phyloP scores from a whole-genome alignment of 2,797 vertebrate genomes.

The Pteropus rufus region DNA sequence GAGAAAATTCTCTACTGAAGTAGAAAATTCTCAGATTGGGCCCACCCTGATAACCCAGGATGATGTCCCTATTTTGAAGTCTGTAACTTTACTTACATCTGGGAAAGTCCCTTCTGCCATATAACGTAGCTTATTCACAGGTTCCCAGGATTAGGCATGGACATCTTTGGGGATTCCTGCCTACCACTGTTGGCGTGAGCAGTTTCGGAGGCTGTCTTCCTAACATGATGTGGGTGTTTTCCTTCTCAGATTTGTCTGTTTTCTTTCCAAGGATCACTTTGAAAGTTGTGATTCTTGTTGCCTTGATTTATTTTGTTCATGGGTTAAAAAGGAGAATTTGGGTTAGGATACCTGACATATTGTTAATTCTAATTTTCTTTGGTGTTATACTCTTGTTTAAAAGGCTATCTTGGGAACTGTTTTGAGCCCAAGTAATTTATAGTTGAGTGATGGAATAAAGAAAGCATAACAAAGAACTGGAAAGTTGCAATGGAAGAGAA shows the following conservation, averaged over 20 bases:
- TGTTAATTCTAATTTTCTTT: neutral
- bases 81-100: neutral
- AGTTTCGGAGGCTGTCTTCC: neutral
- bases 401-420: neutral
- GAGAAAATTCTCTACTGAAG: neutral
- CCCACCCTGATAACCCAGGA: neutral
- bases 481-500: neutral
- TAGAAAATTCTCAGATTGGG: neutral
- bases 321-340: neutral
- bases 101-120: neutral
- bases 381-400: neutral
- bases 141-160: neutral
- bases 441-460: neutral
- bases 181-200: neutral
- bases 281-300: neutral
- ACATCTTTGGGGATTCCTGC: neutral
- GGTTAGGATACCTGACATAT: neutral
- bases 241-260: neutral
- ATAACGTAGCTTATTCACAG: neutral
- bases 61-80: neutral
- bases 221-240: neutral
- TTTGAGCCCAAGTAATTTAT: neutral
- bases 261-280: neutral
- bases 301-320: neutral
- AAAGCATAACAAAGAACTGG: neutral